Conservation (phyloP, 2,888 invertebrate species). For the Agonopterix arenella region DNA sequence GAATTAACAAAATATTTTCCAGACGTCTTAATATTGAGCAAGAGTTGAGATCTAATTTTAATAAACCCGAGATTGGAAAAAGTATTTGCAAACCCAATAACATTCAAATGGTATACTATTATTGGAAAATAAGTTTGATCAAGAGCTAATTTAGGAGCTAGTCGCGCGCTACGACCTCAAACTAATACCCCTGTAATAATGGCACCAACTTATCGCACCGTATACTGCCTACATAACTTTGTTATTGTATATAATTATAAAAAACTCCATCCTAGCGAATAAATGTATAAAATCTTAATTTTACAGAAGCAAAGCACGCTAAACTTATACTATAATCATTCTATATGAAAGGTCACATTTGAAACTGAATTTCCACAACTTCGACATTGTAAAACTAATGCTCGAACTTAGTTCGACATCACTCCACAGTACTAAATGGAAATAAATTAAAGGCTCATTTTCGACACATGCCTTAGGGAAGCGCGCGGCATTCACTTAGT, state of each 20-base stretch:
- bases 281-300: constrained; percentile 73
- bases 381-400: constrained; percentile 45
- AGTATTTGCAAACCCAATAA: constrained; percentile 5
- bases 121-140: constrained; percentile 9
- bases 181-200: constrained; percentile 76
- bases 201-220: constrained; percentile 77
- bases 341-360: constrained; percentile 61
- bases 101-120: constrained; percentile 7
- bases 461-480: constrained; percentile 39
- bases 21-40: not conserved
- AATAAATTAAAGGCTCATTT: constrained; percentile 70
- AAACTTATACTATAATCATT: constrained; percentile 71
- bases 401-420: constrained; percentile 69
- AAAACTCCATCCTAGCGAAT: constrained; percentile 70
- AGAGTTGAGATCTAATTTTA: not conserved
- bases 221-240: constrained; percentile 76
- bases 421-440: constrained; percentile 53
- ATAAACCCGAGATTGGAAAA: not conserved
- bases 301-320: constrained; percentile 75
- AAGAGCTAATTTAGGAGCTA: constrained; percentile 38
- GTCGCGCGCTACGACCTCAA: constrained; percentile 50
- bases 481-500: constrained; percentile 34
- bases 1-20: not conserved
- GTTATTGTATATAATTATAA: constrained; percentile 67
- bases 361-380: constrained; percentile 58